A percentile compares a stretch with the other conserved stretches of the same genome.
These are phyloP conservation scores for Micronycteris hirsuta DNA, from an alignment of 2,113 vertebrate species.

Conservation along the genomic window DNA sequence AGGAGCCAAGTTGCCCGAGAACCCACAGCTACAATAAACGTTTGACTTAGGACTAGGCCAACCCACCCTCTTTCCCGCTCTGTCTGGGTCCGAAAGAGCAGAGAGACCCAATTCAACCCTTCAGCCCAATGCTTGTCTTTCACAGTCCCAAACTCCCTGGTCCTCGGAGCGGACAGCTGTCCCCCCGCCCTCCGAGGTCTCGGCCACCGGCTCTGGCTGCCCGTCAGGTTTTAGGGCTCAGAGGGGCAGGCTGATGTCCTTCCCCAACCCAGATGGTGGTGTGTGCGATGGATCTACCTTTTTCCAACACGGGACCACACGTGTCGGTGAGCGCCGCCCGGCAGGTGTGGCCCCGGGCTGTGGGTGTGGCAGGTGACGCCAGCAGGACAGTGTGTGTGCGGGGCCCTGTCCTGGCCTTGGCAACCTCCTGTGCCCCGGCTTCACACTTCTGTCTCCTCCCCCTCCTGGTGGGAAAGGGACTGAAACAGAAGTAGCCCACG, in stretches of 20 bases:
- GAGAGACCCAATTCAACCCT: not conserved
- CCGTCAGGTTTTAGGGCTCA: not conserved
- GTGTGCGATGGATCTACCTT: not conserved
- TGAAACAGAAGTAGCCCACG: constrained; percentile 68
- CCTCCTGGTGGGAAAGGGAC: not conserved
- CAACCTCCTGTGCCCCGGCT: too few relatives aligned
- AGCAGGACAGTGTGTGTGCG: too few relatives aligned
- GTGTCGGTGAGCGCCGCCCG: too few relatives aligned
- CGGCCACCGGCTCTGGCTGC: not conserved
- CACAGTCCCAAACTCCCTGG: not conserved
- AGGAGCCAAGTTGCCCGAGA: not conserved
- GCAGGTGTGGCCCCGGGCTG: too few relatives aligned
- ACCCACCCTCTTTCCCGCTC: not conserved
- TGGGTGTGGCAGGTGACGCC: too few relatives aligned
- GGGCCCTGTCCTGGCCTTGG: too few relatives aligned
- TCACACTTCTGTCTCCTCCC: not conserved
- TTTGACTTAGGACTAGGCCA: not conserved
- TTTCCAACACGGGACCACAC: not conserved
- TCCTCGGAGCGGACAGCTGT: not conserved
- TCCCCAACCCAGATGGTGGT: too few relatives aligned
- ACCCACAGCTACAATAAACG: not conserved
- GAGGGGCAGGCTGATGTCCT: not conserved
- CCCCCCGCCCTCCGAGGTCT: not conserved
- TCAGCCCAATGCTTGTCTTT: too few relatives aligned
- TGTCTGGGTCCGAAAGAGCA: not conserved